These are phyloP conservation scores for Phlogophora meticulosa DNA, from an alignment of 2,888 invertebrate species.

Conservation along the genomic window DNA sequence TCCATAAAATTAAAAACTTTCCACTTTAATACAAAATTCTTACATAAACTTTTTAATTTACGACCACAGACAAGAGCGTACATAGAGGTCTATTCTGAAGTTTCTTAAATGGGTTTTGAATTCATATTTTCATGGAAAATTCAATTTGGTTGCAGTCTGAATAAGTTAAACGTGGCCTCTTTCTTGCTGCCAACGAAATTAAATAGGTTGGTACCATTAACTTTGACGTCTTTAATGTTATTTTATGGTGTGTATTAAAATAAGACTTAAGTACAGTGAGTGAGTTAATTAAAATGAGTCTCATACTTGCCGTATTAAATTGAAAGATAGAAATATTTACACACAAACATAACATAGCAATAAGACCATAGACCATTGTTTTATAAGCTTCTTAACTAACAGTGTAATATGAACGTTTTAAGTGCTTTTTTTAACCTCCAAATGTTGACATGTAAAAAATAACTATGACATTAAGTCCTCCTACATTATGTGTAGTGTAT, in stretches of 20 bases:
- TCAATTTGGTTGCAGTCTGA: constrained; percentile 70
- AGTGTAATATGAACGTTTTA: too few relatives aligned
- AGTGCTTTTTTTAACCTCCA: too few relatives aligned
- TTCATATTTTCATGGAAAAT: constrained; percentile 71
- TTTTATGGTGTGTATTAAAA: constrained; percentile 2
- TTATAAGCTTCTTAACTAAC: too few relatives aligned
- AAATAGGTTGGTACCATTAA: constrained; percentile 28
- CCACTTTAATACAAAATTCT: constrained; percentile 52
- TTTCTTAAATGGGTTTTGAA: constrained; percentile 68
- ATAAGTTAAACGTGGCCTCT: constrained; percentile 59
- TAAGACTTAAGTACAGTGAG: background rate
- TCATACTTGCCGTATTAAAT: too few relatives aligned
- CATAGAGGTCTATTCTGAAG: constrained; percentile 63
- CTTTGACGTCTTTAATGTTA: constrained; percentile 22
- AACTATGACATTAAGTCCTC: too few relatives aligned
- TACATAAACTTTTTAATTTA: constrained; percentile 68
- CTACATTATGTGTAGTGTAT: too few relatives aligned
- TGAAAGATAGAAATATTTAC: too few relatives aligned
- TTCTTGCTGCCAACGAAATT: constrained; percentile 41
- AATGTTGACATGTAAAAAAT: too few relatives aligned
- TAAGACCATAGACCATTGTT: too few relatives aligned
- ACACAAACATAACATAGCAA: too few relatives aligned
- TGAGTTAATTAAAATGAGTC: constrained; percentile 1
- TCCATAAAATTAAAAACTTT: constrained; percentile 55
- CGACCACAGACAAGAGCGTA: constrained; percentile 62